Conservation (phyloP, 2,797 vertebrate genomes). For the Pygocentrus nattereri region DNA sequence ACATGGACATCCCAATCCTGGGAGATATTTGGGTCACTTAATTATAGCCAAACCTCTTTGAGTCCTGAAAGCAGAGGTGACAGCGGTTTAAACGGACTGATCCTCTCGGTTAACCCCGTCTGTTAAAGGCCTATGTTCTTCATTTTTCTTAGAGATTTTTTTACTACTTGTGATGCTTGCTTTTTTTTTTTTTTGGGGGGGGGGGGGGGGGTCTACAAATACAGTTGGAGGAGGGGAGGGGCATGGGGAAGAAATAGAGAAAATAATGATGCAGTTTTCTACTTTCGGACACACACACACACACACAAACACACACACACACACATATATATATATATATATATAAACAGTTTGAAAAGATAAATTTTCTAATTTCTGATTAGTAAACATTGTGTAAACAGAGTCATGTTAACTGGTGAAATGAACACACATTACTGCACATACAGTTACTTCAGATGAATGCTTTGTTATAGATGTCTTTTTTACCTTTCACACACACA, state of each 20-base stretch:
- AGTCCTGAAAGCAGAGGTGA: conserved; percentile 73
- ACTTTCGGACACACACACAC: no score
- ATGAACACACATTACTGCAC: no score
- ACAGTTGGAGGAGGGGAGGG: no score
- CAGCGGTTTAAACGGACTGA: conserved; percentile 75
- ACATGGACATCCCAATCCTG: conserved; percentile 47
- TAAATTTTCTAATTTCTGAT: background rate
- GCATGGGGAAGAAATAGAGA: no score
- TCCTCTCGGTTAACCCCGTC: conserved; percentile 57
- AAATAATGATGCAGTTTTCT: no score
- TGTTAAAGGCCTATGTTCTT: background rate
- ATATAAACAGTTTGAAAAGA: no score
- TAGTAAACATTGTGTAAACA: no score
- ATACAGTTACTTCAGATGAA: conserved; percentile 34
- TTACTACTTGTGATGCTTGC: background rate
- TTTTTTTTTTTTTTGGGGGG: no score
- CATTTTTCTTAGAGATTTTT: background rate
- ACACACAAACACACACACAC: no score
- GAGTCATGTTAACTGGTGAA: no score
- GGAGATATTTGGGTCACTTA: conserved; percentile 61
- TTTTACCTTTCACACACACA: conserved; percentile 55
- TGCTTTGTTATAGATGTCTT: conserved; percentile 65
- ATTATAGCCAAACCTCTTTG: conserved; percentile 66
- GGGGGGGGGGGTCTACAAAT: no score
- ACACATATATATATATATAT: no score